Percentiles rank a stretch among this genome's conserved stretches.
phyloP scores from a whole-genome alignment of 2,113 vertebrate genomes.

The Phrynosoma platyrhinos region DNA sequence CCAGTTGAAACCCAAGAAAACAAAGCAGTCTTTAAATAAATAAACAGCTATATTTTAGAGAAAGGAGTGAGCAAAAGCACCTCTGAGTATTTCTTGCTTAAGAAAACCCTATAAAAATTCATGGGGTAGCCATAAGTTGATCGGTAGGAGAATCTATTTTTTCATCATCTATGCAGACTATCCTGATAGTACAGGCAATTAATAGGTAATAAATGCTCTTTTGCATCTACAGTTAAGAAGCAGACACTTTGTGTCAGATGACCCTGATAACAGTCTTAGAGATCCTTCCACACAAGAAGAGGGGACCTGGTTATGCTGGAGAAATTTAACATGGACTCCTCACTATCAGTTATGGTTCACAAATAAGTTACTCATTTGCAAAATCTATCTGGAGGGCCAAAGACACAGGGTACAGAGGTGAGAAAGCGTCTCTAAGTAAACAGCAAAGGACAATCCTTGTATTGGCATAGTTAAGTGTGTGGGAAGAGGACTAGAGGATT shows the following conservation, averaged over 20 bases:
- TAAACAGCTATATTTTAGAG: no score
- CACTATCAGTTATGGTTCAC: neutral
- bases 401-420: neutral
- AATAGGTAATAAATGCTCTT: neutral
- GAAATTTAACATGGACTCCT: neutral
- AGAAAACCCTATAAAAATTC: no score
- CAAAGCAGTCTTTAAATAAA: no score
- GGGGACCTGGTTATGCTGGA: neutral
- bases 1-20: neutral
- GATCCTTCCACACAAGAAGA: neutral
- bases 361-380: conserved; percentile 11
- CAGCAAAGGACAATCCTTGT: neutral
- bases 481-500: neutral
- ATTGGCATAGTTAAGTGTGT: neutral
- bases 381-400: neutral
- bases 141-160: neutral
- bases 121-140: neutral
- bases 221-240: no score
- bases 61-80: no score
- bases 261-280: neutral
- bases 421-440: neutral
- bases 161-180: no score
- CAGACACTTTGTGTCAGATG: neutral
- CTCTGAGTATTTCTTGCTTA: no score
- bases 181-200: neutral